Evolutionary conservation across 2,888 invertebrate genomes (phyloP).

Genomic region (Synanthedon tipuliformis): DNA sequence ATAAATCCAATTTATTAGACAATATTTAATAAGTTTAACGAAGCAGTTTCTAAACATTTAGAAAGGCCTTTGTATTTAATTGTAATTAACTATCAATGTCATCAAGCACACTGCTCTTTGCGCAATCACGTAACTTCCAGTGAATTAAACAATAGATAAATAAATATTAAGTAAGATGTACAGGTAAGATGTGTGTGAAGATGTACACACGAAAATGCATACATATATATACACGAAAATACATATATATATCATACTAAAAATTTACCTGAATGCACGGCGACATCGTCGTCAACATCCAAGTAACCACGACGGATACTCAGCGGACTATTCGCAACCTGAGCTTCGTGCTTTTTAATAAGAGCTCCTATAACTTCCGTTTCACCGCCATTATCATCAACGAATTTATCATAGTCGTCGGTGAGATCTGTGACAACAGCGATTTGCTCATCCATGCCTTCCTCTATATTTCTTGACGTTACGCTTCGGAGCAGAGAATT

Average conservation of each 20-base stretch:
- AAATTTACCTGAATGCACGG: conserved; percentile 78
- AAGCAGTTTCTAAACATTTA: conserved; percentile 13
- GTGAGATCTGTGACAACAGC: conserved; percentile 49
- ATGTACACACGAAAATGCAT: too few species aligned
- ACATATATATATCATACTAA: not conserved
- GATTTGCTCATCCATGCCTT: conserved; percentile 45
- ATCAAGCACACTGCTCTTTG: conserved; percentile 13
- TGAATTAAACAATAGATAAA: too few species aligned
- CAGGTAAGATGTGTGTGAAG: too few species aligned
- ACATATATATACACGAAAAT: too few species aligned
- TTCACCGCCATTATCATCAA: conserved; percentile 51
- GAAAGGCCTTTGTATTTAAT: conserved; percentile 18
- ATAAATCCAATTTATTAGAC: not conserved
- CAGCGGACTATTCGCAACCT: conserved; percentile 49
- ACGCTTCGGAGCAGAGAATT: conserved; percentile 73
- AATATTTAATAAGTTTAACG: conserved; percentile 3
- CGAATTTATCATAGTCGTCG: conserved; percentile 52
- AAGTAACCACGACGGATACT: conserved; percentile 62
- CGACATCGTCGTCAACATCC: conserved; percentile 76
- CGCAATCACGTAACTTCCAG: conserved; percentile 3
- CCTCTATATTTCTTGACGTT: conserved; percentile 61
- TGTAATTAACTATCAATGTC: conserved; percentile 15
- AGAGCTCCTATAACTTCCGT: conserved; percentile 54
- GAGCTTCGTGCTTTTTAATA: conserved; percentile 57
- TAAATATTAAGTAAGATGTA: too few species aligned